Conservation (phyloP, 2,797 vertebrate genomes). For the Chaunax sp. region DNA sequence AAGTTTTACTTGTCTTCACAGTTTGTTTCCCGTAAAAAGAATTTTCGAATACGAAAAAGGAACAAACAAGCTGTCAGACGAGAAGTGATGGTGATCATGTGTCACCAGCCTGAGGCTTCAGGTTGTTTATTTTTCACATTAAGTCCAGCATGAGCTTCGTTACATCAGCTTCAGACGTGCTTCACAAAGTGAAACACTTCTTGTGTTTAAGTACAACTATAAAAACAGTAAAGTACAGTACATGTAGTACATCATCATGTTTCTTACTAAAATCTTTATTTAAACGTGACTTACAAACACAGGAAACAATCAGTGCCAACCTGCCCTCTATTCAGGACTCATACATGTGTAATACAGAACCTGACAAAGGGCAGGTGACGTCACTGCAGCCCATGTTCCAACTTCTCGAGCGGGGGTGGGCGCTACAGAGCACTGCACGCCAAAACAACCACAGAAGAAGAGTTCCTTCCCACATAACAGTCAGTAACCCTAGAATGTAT, state of each 20-base stretch:
- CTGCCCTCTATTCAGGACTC: too few relatives aligned
- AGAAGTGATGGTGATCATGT: not conserved
- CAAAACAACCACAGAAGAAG: too few relatives aligned
- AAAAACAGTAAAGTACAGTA: not conserved
- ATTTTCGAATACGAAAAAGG: not conserved
- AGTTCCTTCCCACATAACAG: too few relatives aligned
- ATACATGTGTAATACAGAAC: too few relatives aligned
- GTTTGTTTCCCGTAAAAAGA: not conserved
- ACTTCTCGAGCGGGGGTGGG: too few relatives aligned
- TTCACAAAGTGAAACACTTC: not conserved
- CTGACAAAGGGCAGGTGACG: too few relatives aligned
- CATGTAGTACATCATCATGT: not conserved
- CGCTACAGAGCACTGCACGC: too few relatives aligned
- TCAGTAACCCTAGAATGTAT: too few relatives aligned
- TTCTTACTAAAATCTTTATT: slow-evolving; percentile 21
- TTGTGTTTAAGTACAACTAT: not conserved
- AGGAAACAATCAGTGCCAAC: too few relatives aligned
- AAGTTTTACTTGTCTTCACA: slow-evolving; percentile 1
- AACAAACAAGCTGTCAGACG: slow-evolving; percentile 5
- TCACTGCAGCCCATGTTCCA: too few relatives aligned
- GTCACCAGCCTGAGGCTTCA: not conserved
- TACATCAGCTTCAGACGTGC: not conserved
- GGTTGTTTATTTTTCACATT: not conserved
- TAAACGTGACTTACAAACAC: not conserved
- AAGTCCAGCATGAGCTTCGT: not conserved